Percentiles rank a stretch among this genome's conserved stretches.
phyloP scores from a whole-genome alignment of 2,888 invertebrate species.

The Callosobruchus maculatus region DNA sequence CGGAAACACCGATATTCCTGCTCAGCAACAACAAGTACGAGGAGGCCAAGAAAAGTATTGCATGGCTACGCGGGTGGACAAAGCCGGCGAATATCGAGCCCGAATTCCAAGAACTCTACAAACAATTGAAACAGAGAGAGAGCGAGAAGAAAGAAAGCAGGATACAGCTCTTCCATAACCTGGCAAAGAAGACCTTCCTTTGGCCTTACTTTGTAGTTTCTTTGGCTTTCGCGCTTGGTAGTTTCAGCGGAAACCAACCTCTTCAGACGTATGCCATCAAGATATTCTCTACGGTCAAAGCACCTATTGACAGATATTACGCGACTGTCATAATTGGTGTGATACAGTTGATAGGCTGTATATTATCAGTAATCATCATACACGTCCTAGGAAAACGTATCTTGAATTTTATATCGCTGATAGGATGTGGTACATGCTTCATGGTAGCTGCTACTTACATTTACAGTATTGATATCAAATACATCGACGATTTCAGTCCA shows the following conservation, averaged over 20 bases:
- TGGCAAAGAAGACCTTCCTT: slow-evolving; percentile 61
- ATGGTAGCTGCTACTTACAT: slow-evolving; percentile 59
- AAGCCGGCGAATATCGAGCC: slow-evolving; percentile 57
- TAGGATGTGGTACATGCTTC: slow-evolving; percentile 65
- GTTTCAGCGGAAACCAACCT: slow-evolving; percentile 73
- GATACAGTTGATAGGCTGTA: slow-evolving; percentile 65
- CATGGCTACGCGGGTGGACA: slow-evolving; percentile 80
- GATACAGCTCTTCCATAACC: slow-evolving; percentile 38
- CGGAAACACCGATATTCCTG: slow-evolving; percentile 81
- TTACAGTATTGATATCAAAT: slow-evolving; percentile 28
- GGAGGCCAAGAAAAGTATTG: slow-evolving; percentile 66
- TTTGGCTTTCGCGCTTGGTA: slow-evolving; percentile 66
- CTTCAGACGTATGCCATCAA: slow-evolving; percentile 71
- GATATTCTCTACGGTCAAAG: slow-evolving; percentile 67
- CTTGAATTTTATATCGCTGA: slow-evolving; percentile 63
- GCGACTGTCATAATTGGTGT: slow-evolving; percentile 71
- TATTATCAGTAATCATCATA: slow-evolving; percentile 63
- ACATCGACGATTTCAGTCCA: slow-evolving; percentile 16
- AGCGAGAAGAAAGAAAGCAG: background rate
- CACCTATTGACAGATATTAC: slow-evolving; percentile 72
- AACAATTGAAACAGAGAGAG: slow-evolving; percentile 16
- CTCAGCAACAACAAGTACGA: slow-evolving; percentile 62
- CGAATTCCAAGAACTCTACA: slow-evolving; percentile 56
- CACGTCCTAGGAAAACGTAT: slow-evolving; percentile 72
- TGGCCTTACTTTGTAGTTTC: slow-evolving; percentile 65